A percentile compares a stretch with the other conserved stretches of the same genome.
Conservation (phyloP, 30 jellyfish, hydroid and myxozoan genomes). For the Haliclystus octoradiatus region DNA sequence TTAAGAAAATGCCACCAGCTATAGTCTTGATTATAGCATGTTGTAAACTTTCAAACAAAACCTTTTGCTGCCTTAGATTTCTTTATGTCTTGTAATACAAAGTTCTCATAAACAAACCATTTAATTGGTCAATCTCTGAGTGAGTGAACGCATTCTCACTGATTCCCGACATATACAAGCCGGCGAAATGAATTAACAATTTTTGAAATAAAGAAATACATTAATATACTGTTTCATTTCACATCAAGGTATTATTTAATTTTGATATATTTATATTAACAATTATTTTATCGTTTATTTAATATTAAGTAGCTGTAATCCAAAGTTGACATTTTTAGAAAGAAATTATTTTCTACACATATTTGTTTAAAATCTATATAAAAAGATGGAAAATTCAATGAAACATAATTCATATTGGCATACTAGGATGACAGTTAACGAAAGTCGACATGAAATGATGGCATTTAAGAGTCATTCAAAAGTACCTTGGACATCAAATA, state of each 20-base stretch:
- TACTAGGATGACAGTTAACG: background rate
- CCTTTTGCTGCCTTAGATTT: background rate
- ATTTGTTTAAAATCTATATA: background rate
- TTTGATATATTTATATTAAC: too few relatives aligned
- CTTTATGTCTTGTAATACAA: background rate
- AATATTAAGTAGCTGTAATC: too few relatives aligned
- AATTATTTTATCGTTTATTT: too few relatives aligned
- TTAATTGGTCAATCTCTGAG: background rate
- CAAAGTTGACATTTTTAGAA: too few relatives aligned
- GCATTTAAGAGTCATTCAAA: background rate
- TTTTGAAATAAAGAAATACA: too few relatives aligned
- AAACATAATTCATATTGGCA: background rate
- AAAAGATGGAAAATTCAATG: background rate
- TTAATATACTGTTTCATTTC: too few relatives aligned
- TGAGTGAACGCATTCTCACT: background rate
- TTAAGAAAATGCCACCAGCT: too few relatives aligned
- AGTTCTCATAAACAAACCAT: background rate
- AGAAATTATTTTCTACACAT: background rate
- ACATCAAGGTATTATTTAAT: too few relatives aligned
- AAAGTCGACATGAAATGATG: background rate
- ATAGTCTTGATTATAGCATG: constrained; percentile 41
- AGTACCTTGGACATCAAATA: background rate
- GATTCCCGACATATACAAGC: background rate
- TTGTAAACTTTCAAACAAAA: constrained; percentile 75
- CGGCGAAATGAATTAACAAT: too few relatives aligned